Evolutionary conservation across 37 sponge, comb jelly and placozoan genomes (phyloP), one percentile per base, ranked within the genome.

Genomic region (Spongilla lacustris): DNA sequence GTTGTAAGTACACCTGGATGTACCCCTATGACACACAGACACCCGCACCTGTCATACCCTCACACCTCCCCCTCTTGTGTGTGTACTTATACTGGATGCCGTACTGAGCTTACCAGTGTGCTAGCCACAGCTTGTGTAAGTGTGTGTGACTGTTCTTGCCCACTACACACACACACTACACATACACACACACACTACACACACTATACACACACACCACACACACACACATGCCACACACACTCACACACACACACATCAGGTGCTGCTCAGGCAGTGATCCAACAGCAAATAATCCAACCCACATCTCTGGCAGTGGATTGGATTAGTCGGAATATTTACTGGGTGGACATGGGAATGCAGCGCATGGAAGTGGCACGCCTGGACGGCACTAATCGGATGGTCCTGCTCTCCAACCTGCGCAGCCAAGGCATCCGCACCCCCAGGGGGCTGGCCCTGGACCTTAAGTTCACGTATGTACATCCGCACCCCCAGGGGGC

Each of bases 311-410:
- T 96, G 23, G 96, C 87, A 21, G 69, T 96, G 30, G 96, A 96
- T 66, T 93, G 94, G 96, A 88, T 96, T 35, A 85, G 85, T 31
- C 71, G 87, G 24, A 95, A 79, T 6, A 13, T 95, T 10, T 95
- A 92, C 85, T 95, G 91, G 85, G 91, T 77, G 0, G 96, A 95
- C 46, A 77, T 85, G 22, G 75, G 74, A 8, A 70, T 49, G 14
- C 28, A 77, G 32, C 26, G 58, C 0, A 89, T 95, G 36, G 96
- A 92, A 34, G 93, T 95, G 17, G 28, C 74, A 22, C 32, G 50
- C 24, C 32, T 95, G 27, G 78, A 92, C 31, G 88, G 93, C 11
- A 66, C n/a, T 17, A 71, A 66, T 24, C 68, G 95, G 69, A 74
- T 13, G 25, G 77, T 84, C 36, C 71, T 95, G 25, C 19, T 90